Evolutionary conservation across 2,113 vertebrate species (phyloP), one percentile per base, ranked within the genome.

Genomic region (Lophochroa leadbeateri): DNA sequence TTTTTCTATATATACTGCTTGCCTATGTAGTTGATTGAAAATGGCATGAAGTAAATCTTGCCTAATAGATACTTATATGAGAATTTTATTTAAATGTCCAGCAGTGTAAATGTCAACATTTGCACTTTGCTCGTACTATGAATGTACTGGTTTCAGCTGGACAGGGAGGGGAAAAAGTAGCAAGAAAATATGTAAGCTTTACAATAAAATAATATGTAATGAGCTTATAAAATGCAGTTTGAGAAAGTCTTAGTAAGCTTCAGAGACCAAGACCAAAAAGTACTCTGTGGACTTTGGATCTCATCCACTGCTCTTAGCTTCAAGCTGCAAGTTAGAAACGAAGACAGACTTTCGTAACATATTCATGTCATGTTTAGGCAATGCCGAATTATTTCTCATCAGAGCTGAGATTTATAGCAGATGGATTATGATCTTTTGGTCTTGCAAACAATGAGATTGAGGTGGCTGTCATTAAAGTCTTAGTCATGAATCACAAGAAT

Each of bases 31-130:
- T 96, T 97, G 96, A 97, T 97, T 97, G 97, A 97, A 98, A 98
- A 97, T 97, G 91, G 84, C 96, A 74, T 96, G 88, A 97, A 97
- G 92, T 97, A 97, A 98, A 98, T 97, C 86, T 97, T 96, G 63
- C 87, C 88, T 97, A 98, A 96, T 97, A 98, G 97, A 97, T 97
- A 98, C 97, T 98, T 98, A 96, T 9, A 88, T 74, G 95, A 95
- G 94, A 96, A 95, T 96, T 98, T 97, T 97, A 95, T 97, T 98
- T 97, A 95, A 96, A 94, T 93, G 96, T 97, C 91, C 81, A 95
- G 76, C 81, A 14, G 74, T 69, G 68, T 79, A 85, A 97, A 97
- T 90, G 95, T 97, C 92, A 97, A 94, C 68, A 49, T 89, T 90
- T 97, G 64, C 55, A 74, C 97, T 98, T 97, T 97, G 96, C 98